Percentiles rank a stretch among this genome's conserved stretches.
phyloP scores from a whole-genome alignment of 2,113 vertebrate genomes.

The Terrapene triunguis region DNA sequence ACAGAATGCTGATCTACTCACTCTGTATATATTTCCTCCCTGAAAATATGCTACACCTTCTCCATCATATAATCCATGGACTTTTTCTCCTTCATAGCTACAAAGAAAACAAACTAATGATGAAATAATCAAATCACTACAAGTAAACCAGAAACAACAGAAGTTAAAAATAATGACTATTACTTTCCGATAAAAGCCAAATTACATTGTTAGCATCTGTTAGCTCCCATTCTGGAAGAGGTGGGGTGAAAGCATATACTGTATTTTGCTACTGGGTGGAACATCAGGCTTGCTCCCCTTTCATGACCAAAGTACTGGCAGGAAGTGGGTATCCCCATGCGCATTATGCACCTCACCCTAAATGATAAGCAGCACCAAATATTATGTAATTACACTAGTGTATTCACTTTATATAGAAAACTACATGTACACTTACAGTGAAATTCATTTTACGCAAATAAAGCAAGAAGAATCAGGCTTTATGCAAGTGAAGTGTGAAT shows the following conservation, averaged over 20 bases:
- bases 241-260: background rate
- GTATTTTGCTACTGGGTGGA: background rate
- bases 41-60: slow-evolving; percentile 86
- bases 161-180: background rate
- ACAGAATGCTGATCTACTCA: slow-evolving; percentile 53
- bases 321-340: background rate
- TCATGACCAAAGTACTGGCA: background rate
- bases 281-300: accelerated
- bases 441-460: background rate
- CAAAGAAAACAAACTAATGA: slow-evolving; percentile 32
- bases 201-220: background rate
- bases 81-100: slow-evolving; percentile 88
- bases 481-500: background rate
- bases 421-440: background rate
- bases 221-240: background rate
- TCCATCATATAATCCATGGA: slow-evolving; percentile 81
- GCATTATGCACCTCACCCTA: background rate
- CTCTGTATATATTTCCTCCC: slow-evolving; percentile 87
- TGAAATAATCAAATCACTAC: background rate
- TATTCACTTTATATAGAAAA: background rate
- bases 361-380: background rate
- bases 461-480: background rate
- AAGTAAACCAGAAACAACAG: background rate
- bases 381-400: accelerated
- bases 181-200: background rate